Percentiles rank a stretch among this genome's conserved stretches.
These are phyloP conservation scores for Trichomalopsis sarcophagae DNA, from an alignment of 1,140 invertebrate genomes.

Conservation along the genomic window DNA sequence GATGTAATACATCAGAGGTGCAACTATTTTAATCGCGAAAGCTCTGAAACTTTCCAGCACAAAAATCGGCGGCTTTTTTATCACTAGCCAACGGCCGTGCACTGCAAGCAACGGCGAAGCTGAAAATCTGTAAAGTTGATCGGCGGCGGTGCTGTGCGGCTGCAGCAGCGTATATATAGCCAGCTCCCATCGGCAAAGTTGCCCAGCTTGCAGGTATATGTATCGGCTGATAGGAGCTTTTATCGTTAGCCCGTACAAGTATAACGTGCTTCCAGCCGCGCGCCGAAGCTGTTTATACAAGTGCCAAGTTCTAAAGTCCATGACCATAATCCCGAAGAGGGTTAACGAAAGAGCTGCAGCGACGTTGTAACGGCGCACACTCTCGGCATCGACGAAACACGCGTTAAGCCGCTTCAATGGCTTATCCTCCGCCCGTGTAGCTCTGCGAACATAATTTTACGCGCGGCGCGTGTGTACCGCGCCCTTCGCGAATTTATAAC, in stretches of 20 bases:
- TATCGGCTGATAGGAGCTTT: conserved; percentile 43
- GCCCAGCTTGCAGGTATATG: conserved; percentile 12
- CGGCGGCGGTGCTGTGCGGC: neutral
- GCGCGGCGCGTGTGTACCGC: neutral
- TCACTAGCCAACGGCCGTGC: no score
- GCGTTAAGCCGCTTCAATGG: conserved; percentile 51
- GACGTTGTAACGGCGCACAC: conserved; percentile 45
- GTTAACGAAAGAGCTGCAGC: neutral
- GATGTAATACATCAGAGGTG: no score
- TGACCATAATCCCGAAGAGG: conserved; percentile 56
- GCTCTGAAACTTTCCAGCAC: no score
- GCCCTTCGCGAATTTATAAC: conserved; percentile 3
- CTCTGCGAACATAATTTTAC: conserved; percentile 39
- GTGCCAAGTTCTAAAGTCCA: conserved; percentile 54
- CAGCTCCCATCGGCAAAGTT: neutral
- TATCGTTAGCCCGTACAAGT: conserved; percentile 24
- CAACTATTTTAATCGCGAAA: no score
- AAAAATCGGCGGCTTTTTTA: no score
- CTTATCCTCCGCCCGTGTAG: neutral
- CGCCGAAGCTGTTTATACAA: conserved; percentile 44
- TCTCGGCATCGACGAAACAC: conserved; percentile 52
- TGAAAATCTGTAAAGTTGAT: conserved; percentile 34
- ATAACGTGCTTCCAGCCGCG: conserved; percentile 29
- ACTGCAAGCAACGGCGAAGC: neutral
- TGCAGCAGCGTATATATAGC: neutral